Evolutionary conservation across 2,888 invertebrate genomes (phyloP).

Genomic region (Gryllus longicercus): DNA sequence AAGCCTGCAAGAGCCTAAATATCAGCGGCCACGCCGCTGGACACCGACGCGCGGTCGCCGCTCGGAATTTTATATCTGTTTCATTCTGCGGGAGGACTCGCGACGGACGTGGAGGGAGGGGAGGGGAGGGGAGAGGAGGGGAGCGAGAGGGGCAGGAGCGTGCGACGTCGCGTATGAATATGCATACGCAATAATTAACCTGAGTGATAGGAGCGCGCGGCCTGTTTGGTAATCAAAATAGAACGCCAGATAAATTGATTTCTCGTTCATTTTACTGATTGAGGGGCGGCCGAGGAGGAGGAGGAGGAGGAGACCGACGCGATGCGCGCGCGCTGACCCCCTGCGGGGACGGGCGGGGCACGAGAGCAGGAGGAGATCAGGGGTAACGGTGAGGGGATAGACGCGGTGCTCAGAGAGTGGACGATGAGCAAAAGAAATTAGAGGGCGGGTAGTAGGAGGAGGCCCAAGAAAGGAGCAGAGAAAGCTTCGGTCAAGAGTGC

Average conservation of each 20-base stretch:
- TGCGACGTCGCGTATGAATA: constrained; percentile 11
- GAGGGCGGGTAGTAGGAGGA: too few species aligned
- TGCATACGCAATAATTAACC: constrained; percentile 17
- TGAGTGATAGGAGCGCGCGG: constrained; percentile 4
- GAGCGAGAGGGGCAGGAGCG: too few species aligned
- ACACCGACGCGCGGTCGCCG: not conserved
- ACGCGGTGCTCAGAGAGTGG: not conserved
- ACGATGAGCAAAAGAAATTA: too few species aligned
- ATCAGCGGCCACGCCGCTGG: not conserved
- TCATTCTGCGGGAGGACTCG: not conserved
- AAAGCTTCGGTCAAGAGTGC: too few species aligned
- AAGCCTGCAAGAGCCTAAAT: too few species aligned
- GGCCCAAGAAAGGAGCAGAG: too few species aligned
- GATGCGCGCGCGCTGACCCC: too few species aligned
- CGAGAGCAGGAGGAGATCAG: not conserved
- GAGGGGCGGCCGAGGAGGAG: not conserved
- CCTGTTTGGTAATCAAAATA: constrained; percentile 17
- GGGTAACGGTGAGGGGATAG: not conserved
- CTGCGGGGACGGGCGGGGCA: not conserved
- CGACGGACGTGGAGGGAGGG: not conserved
- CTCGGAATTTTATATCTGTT: not conserved
- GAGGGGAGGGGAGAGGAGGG: too few species aligned
- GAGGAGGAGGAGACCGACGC: not conserved
- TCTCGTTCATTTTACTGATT: constrained; percentile 11
- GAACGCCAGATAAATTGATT: constrained; percentile 17